phyloP scores from a whole-genome alignment of 53 echinoderm and acorn worm species.

The Arbacia lixula region DNA sequence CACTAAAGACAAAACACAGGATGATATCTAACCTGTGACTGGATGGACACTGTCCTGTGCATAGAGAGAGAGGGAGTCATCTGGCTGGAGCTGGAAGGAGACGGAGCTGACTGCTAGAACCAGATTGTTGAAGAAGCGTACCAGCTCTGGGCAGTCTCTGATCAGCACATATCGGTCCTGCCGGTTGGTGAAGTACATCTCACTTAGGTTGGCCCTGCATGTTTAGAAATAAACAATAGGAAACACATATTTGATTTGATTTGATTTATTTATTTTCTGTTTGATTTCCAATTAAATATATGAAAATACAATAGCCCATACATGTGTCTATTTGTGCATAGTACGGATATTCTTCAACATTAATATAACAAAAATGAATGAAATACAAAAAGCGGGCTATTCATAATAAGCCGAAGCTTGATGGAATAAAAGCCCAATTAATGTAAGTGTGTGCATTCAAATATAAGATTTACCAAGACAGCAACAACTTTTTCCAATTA shows the following conservation, averaged over 20 bases:
- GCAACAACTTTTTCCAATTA: no score
- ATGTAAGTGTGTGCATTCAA: no score
- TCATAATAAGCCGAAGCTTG: no score
- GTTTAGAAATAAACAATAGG: background rate
- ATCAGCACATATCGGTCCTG: constrained; percentile 94
- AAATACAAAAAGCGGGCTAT: no score
- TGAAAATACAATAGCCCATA: no score
- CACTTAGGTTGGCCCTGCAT: constrained; percentile 92
- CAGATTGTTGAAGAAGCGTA: constrained; percentile 78
- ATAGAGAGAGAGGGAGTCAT: constrained; percentile 77
- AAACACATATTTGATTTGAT: background rate
- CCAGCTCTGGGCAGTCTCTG: constrained; percentile 77
- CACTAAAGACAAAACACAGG: background rate
- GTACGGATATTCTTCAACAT: no score
- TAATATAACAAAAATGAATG: no score
- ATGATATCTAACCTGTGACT: constrained; percentile 70
- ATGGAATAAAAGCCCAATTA: no score
- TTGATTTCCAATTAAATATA: background rate
- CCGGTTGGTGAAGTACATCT: constrained; percentile 92
- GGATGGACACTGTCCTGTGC: constrained; percentile 81
- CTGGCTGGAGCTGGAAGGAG: constrained; percentile 86
- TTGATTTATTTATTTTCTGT: background rate
- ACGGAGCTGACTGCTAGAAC: constrained; percentile 83
- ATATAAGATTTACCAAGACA: no score
- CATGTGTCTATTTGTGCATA: no score